A percentile compares a stretch with the other conserved stretches of the same genome.
phyloP scores from a whole-genome alignment of 2,888 invertebrate genomes.

The Arrhopalites spinosus region DNA sequence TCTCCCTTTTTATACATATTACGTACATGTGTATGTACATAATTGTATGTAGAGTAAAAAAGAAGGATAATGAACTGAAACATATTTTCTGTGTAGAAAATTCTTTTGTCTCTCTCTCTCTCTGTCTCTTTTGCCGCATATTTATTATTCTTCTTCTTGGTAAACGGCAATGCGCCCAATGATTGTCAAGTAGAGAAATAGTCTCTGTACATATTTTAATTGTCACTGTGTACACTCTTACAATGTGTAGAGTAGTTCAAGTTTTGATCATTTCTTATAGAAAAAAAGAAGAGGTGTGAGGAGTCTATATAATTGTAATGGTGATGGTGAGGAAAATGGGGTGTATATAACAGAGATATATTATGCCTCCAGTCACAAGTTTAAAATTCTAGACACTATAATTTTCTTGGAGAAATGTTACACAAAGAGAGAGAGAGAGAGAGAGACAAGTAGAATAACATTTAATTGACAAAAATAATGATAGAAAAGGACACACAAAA shows the following conservation, averaged over 20 bases:
- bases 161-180: too few relatives aligned
- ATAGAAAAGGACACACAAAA: slow-evolving; percentile 11
- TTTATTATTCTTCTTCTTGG: too few relatives aligned
- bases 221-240: too few relatives aligned
- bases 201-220: too few relatives aligned
- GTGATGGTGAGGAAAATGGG: not conserved
- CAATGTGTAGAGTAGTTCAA: too few relatives aligned
- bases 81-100: slow-evolving; percentile 8
- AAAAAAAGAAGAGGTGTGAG: not conserved
- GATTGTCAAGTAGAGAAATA: too few relatives aligned
- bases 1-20: not conserved
- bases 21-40: not conserved
- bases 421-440: too few relatives aligned
- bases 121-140: too few relatives aligned
- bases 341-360: not conserved
- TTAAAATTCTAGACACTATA: too few relatives aligned
- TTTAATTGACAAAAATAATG: slow-evolving; percentile 34
- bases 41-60: slow-evolving; percentile 10
- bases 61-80: slow-evolving; percentile 35
- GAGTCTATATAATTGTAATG: not conserved
- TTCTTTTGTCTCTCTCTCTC: not conserved
- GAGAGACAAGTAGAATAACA: too few relatives aligned
- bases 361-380: not conserved
- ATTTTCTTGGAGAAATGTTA: not conserved
- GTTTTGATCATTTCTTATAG: not conserved